Evolutionary conservation across 2,888 invertebrate species (phyloP), one percentile per base, ranked within the genome.

Genomic region (Platycheirus albimanus): DNA sequence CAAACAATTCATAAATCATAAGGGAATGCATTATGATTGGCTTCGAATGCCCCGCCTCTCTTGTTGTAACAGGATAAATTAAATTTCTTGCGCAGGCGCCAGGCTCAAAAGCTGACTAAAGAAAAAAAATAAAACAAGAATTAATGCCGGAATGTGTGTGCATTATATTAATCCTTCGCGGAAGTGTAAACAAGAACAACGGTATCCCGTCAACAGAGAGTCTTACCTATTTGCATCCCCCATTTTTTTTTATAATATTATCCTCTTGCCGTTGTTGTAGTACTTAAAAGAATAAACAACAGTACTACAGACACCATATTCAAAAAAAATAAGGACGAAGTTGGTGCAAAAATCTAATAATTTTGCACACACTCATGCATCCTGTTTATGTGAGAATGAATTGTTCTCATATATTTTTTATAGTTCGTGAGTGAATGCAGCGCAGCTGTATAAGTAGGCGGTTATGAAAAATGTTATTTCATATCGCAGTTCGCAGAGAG

Each of bases 41-140:
- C 86, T 86, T 85, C 84, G 70, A 85, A 85, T 69, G 86, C 86
- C 80, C 86, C 86, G 86, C 86, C 86, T 85, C 76, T 70, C 77
- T 85, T 85, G 80, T 77, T 86, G 83, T 75, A 90, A 90, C 89
- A 90, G 89, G 90, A 90, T 89, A 90, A 89, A 90, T 88, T 88
- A 89, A 89, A 89, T 89, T 89, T 83, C 88, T 87, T 88, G 90
- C 90, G 90, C 90, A 90, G 88, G 91, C 90, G 90, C 88, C 47
- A 64, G 33, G 28, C 45, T 28, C 76, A 41, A 36, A 43, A 51
- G 47, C 52, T 33, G 30, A 52, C n/a, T 45, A 45, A 49, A 3
- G 3, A 24, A 24, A 24, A 24, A 24, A 5, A 24, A 24, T 24
- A 67, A 70, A n/a, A 38, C 58, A 56, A n/a, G n/a, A 19, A 76